These are phyloP conservation scores for Cebus imitator DNA, from an alignment of 2,113 vertebrate species.

Conservation along the genomic window DNA sequence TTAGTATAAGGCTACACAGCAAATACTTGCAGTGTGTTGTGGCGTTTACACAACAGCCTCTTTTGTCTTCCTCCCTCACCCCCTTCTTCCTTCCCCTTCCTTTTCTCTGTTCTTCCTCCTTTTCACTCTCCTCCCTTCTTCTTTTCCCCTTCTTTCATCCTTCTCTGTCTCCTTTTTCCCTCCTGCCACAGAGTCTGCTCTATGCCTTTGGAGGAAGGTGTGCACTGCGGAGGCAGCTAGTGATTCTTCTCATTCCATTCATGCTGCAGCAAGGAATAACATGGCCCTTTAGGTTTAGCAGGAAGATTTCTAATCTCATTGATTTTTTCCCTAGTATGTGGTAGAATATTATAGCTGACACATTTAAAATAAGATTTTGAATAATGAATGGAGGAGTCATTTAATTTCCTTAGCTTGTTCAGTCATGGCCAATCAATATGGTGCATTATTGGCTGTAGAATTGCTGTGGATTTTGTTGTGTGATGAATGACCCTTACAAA, in stretches of 20 bases:
- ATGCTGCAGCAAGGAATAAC: not conserved
- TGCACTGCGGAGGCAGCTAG: rapidly evolving
- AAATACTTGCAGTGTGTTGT: rapidly evolving
- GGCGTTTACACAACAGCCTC: rapidly evolving
- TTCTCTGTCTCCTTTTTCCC: too few relatives aligned
- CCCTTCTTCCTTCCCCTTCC: too few relatives aligned
- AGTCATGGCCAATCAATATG: not conserved
- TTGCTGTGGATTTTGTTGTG: rapidly evolving
- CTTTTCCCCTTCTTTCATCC: too few relatives aligned
- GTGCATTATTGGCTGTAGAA: not conserved
- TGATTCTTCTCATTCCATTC: not conserved
- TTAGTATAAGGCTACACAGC: rapidly evolving
- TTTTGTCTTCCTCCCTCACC: rapidly evolving
- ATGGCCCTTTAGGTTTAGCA: not conserved
- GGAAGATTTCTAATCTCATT: constrained; percentile 11
- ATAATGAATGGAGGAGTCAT: constrained; percentile 2
- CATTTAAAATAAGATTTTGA: constrained; percentile 37
- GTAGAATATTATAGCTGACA: not conserved
- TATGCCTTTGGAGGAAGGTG: not conserved
- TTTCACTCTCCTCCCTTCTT: too few relatives aligned
- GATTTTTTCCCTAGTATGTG: not conserved
- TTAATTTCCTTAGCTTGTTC: constrained; percentile 28
- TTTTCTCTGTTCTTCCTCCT: rapidly evolving
- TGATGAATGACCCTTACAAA: not conserved
- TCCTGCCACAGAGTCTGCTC: rapidly evolving